phyloP scores from a whole-genome alignment of 2,888 invertebrate species.

The Noctua pronuba region DNA sequence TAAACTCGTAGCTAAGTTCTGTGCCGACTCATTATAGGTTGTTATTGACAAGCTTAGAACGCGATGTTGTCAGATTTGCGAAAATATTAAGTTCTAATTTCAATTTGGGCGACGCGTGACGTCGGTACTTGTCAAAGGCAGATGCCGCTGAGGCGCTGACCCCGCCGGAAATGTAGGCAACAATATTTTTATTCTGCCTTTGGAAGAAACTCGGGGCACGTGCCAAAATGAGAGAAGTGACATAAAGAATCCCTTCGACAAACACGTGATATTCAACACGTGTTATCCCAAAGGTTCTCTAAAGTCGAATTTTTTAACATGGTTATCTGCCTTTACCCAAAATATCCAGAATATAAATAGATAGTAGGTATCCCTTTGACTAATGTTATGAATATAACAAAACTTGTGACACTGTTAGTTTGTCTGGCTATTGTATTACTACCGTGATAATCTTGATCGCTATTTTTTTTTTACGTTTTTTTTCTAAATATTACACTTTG shows the following conservation, averaged over 20 bases:
- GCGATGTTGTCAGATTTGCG: not conserved
- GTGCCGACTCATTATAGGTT: no score
- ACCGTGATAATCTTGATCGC: no score
- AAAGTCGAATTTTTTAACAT: not conserved
- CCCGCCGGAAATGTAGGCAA: constrained; percentile 1
- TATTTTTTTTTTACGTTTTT: not conserved
- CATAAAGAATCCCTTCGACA: constrained; percentile 1
- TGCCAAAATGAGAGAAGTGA: constrained; percentile 3
- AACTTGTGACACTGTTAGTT: not conserved
- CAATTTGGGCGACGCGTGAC: not conserved
- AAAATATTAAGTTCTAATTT: constrained; percentile 27
- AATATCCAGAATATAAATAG: no score
- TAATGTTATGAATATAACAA: not conserved
- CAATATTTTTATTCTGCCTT: constrained; percentile 5
- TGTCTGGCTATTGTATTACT: not conserved
- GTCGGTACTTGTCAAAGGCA: constrained; percentile 30
- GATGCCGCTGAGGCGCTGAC: not conserved
- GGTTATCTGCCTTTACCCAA: no score
- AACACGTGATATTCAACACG: constrained; percentile 7
- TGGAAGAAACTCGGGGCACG: not conserved
- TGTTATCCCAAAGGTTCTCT: not conserved
- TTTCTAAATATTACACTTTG: no score
- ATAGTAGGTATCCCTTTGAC: not conserved
- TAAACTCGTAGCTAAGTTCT: not conserved
- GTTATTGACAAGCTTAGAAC: not conserved